These are phyloP conservation scores for Lasiommata megera DNA, from an alignment of 2,888 invertebrate species.

Conservation along the genomic window DNA sequence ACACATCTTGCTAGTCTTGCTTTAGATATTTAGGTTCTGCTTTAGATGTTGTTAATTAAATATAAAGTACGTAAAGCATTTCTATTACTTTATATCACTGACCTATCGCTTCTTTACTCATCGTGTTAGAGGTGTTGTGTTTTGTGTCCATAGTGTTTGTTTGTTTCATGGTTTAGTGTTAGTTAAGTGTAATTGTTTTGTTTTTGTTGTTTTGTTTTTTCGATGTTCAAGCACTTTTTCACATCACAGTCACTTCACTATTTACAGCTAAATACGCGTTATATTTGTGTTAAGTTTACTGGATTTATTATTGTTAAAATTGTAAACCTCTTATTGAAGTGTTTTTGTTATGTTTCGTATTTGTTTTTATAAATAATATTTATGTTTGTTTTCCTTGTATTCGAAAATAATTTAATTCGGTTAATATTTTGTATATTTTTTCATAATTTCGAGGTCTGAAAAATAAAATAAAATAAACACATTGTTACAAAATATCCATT, in stretches of 20 bases:
- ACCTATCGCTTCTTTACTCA: slow-evolving; percentile 73
- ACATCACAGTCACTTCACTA: slow-evolving; percentile 38
- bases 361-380: too few species aligned
- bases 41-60: too few species aligned
- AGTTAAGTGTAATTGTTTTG: slow-evolving; percentile 32
- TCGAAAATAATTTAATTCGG: too few species aligned
- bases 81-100: slow-evolving; percentile 45
- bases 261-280: neutral
- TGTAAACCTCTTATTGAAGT: too few species aligned
- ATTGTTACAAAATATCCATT: too few species aligned
- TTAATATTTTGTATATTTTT: too few species aligned
- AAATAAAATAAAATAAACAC: too few species aligned
- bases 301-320: neutral
- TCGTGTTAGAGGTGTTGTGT: slow-evolving; percentile 58
- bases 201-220: slow-evolving; percentile 12
- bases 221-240: slow-evolving; percentile 27
- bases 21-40: neutral
- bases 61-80: neutral
- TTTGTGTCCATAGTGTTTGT: slow-evolving; percentile 58
- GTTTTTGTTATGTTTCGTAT: too few species aligned
- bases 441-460: too few species aligned
- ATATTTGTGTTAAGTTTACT: neutral
- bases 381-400: too few species aligned
- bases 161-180: slow-evolving; percentile 36
- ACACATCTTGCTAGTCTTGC: too few species aligned